Conservation (phyloP, 2,113 vertebrate species). For the Xenotilapia leptura region DNA sequence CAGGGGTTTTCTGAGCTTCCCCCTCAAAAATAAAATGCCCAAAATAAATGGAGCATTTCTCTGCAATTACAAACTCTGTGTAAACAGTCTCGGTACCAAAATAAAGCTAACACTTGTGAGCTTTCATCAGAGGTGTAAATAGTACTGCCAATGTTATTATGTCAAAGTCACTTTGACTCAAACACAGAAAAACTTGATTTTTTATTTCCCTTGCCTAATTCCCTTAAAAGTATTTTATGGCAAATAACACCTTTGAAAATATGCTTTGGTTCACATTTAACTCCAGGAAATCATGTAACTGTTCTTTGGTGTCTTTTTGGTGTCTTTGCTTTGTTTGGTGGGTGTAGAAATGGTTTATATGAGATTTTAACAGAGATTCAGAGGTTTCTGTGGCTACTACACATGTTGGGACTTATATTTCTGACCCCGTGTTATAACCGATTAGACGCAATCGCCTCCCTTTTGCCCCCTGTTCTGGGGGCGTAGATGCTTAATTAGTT, state of each 20-base stretch:
- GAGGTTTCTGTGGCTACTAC: neutral
- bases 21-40: neutral
- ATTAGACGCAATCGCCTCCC: fast-evolving
- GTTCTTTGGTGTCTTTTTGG: neutral
- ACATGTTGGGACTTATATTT: neutral
- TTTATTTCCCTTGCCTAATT: neutral
- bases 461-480: neutral
- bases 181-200: fast-evolving
- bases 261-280: neutral
- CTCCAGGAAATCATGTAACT: neutral
- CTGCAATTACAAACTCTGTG: neutral
- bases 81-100: fast-evolving
- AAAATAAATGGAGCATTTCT: fast-evolving
- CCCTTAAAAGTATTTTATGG: fast-evolving
- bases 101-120: neutral
- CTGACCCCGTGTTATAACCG: neutral
- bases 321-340: neutral
- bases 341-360: neutral
- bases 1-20: neutral
- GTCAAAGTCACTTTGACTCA: neutral
- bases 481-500: neutral
- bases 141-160: neutral
- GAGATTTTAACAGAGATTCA: neutral
- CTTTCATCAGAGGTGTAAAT: neutral
- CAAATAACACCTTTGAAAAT: neutral